A percentile compares a stretch with the other conserved stretches of the same genome.
These are phyloP conservation scores for Drosophila austrosaltans DNA, from an alignment of 2,888 invertebrate genomes.

Conservation along the genomic window DNA sequence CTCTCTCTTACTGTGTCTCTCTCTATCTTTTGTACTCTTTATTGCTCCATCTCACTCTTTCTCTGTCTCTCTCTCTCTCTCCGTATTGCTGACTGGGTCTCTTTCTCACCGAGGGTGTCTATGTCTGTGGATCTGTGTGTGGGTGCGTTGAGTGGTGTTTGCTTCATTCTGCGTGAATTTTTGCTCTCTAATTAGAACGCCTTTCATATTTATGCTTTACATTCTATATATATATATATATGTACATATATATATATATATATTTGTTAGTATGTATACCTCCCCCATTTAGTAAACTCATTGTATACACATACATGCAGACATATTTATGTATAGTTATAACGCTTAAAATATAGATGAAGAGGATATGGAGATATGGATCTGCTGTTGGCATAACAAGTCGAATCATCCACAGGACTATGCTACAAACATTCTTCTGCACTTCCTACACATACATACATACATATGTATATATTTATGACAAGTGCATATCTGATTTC, in stretches of 20 bases:
- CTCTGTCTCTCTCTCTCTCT: neutral
- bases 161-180: conserved; percentile 70
- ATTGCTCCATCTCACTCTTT: conserved; percentile 4
- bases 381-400: too few species aligned
- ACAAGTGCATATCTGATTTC: too few species aligned
- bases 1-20: neutral
- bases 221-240: conserved; percentile 35
- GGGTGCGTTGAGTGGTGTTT: conserved; percentile 56
- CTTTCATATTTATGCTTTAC: conserved; percentile 54
- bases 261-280: neutral
- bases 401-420: too few species aligned
- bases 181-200: conserved; percentile 78
- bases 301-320: neutral
- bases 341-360: too few species aligned
- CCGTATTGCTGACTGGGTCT: neutral
- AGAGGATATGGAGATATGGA: too few species aligned
- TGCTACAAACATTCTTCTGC: too few species aligned
- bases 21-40: neutral
- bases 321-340: too few species aligned
- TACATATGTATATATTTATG: too few species aligned
- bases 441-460: too few species aligned
- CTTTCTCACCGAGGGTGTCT: neutral
- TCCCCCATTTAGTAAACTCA: neutral
- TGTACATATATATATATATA: neutral
- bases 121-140: conserved; percentile 20